These are phyloP conservation scores for Spisula subtruncata DNA, from an alignment of 2,888 invertebrate genomes.

Conservation along the genomic window DNA sequence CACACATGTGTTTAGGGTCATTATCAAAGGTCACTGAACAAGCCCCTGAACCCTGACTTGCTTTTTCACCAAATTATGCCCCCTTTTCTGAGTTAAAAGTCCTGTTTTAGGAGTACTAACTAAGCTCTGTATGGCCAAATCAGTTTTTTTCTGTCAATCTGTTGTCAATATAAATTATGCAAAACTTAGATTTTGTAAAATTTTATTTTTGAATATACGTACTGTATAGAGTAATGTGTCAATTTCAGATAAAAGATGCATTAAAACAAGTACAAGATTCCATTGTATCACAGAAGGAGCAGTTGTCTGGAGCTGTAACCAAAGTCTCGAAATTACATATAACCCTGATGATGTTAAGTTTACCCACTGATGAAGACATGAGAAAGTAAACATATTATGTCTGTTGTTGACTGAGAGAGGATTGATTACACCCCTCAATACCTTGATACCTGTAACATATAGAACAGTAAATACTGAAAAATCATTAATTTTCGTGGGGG, in stretches of 20 bases:
- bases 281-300: constrained; percentile 53
- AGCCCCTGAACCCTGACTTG: too few species aligned
- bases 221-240: neutral
- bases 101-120: neutral
- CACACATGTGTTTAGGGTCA: too few species aligned
- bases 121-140: neutral
- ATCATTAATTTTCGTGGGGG: too few species aligned
- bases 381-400: constrained; percentile 60
- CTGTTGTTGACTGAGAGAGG: too few species aligned
- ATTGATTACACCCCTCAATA: too few species aligned
- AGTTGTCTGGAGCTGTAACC: constrained; percentile 64
- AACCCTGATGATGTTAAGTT: constrained; percentile 71
- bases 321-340: constrained; percentile 73
- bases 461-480: too few species aligned
- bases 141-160: neutral
- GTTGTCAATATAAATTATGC: neutral
- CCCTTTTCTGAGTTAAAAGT: neutral
- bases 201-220: too few species aligned
- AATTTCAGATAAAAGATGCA: constrained; percentile 66
- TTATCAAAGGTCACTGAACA: too few species aligned
- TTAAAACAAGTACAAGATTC: constrained; percentile 68
- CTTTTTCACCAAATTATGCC: too few species aligned
- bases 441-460: too few species aligned
- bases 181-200: neutral
- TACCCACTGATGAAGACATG: constrained; percentile 69